Evolutionary conservation across 2,888 invertebrate species (phyloP), one percentile per base, ranked within the genome.

Genomic region (Xestobium rufovillosum): DNA sequence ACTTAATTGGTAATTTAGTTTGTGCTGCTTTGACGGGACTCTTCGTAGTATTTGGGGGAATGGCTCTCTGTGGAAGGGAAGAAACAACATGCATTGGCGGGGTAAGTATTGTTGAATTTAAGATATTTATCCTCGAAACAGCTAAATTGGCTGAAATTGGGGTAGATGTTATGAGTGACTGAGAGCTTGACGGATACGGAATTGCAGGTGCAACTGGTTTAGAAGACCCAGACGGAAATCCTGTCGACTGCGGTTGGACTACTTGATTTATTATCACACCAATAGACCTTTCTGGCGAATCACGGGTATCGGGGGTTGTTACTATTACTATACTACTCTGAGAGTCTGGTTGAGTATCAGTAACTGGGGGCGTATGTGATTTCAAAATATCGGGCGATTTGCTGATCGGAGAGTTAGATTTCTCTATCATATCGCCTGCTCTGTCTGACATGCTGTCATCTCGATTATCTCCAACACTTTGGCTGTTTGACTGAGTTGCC

Each of bases 1-100:
- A 72, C 60, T 75, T 75, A 53, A 73, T 71, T 38, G 70, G 64
- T 50, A 71, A 69, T 58, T 71, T 72, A 55, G 70, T 70, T 38
- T 69, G 61, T 53, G 72, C 68, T 50, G 73, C 63, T 62, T 76
- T 76, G 33, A 70, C 68, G 31, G 71, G 67, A 37, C 71, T 67
- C 56, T 71, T 66, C 26, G 70, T 66, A 41, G 68, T 66, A 46
- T 59, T 64, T 3, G 73, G 73, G 48, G 71, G 60, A 43, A 70
- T 67, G 45, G 70, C 68, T 50, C 73, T 65, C 48, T 68, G 67
- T 28, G 63, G 57, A 19, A 61, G 47, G 1, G 58, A 49, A 0
- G 61, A 53, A n/a, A 53, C 49, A 2, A 55, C 48, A 4, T 46
- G 48, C n/a, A n/a, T n/a, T 2, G 60, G 48, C 6, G 59, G 55